Evolutionary conservation across 2,888 invertebrate species (phyloP).

Genomic region (Glaucopsyche alexis): DNA sequence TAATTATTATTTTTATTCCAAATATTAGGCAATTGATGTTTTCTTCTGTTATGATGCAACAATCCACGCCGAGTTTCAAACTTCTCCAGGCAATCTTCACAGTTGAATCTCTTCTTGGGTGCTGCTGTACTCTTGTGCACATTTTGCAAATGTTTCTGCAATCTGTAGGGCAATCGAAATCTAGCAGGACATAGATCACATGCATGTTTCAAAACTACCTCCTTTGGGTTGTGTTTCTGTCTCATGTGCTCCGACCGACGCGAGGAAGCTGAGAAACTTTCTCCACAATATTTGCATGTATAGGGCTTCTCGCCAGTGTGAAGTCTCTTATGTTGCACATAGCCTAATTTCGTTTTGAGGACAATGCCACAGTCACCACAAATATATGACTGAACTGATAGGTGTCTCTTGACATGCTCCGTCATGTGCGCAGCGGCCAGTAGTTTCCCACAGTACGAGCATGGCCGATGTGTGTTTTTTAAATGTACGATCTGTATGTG

Average conservation of each 20-base stretch:
- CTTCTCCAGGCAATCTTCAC: conserved; percentile 53
- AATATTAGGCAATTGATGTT: conserved; percentile 43
- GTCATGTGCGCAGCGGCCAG: conserved; percentile 66
- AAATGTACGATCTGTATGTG: conserved; percentile 70
- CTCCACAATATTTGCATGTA: conserved; percentile 56
- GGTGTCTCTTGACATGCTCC: conserved; percentile 60
- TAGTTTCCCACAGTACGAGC: conserved; percentile 60
- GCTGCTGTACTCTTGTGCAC: conserved; percentile 49
- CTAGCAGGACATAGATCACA: conserved; percentile 60
- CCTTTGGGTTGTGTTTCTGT: conserved; percentile 50
- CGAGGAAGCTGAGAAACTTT: conserved; percentile 63
- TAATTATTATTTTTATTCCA: conserved; percentile 23
- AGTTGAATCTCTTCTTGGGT: conserved; percentile 47
- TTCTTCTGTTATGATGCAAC: conserved; percentile 56
- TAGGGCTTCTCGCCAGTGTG: conserved; percentile 69
- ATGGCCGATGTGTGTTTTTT: conserved; percentile 63
- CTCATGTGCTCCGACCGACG: conserved; percentile 63
- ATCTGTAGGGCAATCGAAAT: conserved; percentile 55
- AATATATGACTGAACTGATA: conserved; percentile 44
- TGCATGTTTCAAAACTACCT: conserved; percentile 50
- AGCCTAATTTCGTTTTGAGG: conserved; percentile 59
- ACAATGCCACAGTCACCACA: conserved; percentile 58
- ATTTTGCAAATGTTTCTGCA: conserved; percentile 54
- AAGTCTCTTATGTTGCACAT: conserved; percentile 60
- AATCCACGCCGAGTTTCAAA: conserved; percentile 58